A percentile compares a stretch with the other conserved stretches of the same genome.
Evolutionary conservation across 2,888 invertebrate genomes (phyloP).

Genomic region (Epistrophe eligans): DNA sequence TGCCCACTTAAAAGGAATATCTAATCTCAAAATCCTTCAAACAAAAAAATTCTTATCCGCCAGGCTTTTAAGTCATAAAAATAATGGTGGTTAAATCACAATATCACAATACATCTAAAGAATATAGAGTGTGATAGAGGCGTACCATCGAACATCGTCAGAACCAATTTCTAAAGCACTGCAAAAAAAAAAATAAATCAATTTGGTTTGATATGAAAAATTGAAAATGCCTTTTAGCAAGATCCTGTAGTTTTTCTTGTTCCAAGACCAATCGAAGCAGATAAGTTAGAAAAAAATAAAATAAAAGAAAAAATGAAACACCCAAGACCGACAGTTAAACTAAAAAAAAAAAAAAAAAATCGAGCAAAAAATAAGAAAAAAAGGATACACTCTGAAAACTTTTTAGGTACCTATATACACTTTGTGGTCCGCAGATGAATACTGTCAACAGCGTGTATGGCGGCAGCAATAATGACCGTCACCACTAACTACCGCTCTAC

Average conservation of each 20-base stretch:
- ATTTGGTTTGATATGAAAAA: not conserved
- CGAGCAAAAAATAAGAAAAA: not conserved
- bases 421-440: conserved; percentile 28
- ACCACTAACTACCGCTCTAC: conserved; percentile 11
- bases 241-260: not conserved
- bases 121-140: not conserved
- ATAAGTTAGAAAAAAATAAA: not conserved
- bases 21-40: not conserved
- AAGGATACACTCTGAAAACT: not conserved
- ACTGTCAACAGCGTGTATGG: conserved; percentile 59
- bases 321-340: not conserved
- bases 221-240: conserved; percentile 7
- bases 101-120: not conserved
- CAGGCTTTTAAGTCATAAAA: not conserved
- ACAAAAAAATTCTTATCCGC: not conserved
- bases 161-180: conserved; percentile 11
- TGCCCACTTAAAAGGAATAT: not conserved
- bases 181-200: not conserved
- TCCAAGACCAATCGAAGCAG: not conserved
- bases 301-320: not conserved
- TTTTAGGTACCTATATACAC: not conserved
- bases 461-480: conserved; percentile 60
- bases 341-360: not conserved
- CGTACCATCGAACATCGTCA: not conserved
- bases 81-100: not conserved